Base-by-base conservation (phyloP, 1,140 invertebrate species). In the Notospermus geniculatus region DNA sequence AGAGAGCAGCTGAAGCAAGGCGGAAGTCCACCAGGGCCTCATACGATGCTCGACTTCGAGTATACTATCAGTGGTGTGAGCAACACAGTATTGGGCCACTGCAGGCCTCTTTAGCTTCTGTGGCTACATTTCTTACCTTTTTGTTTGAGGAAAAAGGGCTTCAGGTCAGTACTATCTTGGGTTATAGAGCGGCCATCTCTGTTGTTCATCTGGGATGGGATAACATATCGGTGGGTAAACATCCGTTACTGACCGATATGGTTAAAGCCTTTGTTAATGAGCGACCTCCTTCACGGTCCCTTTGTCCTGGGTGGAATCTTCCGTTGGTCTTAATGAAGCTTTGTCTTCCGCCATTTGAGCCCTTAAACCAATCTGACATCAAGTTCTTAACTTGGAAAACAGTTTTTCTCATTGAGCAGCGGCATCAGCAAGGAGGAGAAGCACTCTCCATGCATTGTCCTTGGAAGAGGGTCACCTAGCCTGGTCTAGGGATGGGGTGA, bases 281-380 rank as follows among this genome's bases (percentile, higher is more conserved):
- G 4, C 4, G 46, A 27, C 46, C 46, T 27, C 46, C 19, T 4
- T 19, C n/a, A 5, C 4, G 46, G 25, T n/a, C 4, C n/a, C 4
- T 50, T 23, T 19, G n/a, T 9, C 46, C 46, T 4, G 46, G 19
- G 4, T 50, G 46, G 46, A 50, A 50, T 50, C 9, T 50, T 4
- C 46, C 46, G 4, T n/a, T 50, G n/a, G 46, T 50, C 19, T n/a
- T 27, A 59, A 66, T 36, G 65, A 64, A 56, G 60, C 62, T 60
- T 62, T 69, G 54, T 50, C 54, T 29, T 27, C 41, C 0, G 56
- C 63, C 22, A 64, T 36, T 36, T 15, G 32, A 36, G 32, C 32
- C 32, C 15, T 15, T 36, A 15, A 15, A 15, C 5, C 4, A 36
- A 15, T 4, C 32, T 7, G 32, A 36, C 15, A 36, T 36, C 62